These are phyloP conservation scores for Caenorhabditis briggsae DNA, from an alignment of 1,140 invertebrate species.

Conservation along the genomic window DNA sequence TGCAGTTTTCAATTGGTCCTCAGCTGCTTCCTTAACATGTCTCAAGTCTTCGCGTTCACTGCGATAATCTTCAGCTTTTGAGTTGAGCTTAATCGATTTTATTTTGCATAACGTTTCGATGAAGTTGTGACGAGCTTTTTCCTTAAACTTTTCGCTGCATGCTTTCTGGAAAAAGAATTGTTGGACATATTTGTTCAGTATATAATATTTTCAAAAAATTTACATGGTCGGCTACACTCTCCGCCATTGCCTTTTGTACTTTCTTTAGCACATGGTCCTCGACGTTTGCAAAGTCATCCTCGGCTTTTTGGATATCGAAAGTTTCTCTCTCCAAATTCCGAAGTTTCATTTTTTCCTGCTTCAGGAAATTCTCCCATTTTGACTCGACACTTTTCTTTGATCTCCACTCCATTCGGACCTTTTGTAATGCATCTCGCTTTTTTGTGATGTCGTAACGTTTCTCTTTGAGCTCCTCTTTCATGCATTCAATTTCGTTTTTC, in stretches of 20 bases:
- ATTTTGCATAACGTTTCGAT: not conserved
- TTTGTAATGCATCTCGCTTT: conserved; percentile 5
- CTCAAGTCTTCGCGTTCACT: not conserved
- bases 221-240: too few species aligned
- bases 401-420: conserved; percentile 58
- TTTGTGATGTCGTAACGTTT: not conserved
- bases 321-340: conserved; percentile 24
- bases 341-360: not conserved
- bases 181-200: too few species aligned
- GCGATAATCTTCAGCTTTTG: not conserved
- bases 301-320: not conserved
- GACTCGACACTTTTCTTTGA: conserved; percentile 4
- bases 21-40: not conserved
- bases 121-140: not conserved
- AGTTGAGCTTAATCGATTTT: not conserved
- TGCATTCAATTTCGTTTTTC: not conserved
- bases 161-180: conserved; percentile 3
- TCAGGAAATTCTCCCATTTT: conserved; percentile 8
- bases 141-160: not conserved
- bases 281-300: not conserved
- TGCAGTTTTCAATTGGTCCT: not conserved
- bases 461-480: not conserved
- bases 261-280: not conserved
- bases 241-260: not conserved
- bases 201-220: too few species aligned